Evolutionary conservation across 1,140 invertebrate genomes (phyloP).

Genomic region (Bombus waltoni): DNA sequence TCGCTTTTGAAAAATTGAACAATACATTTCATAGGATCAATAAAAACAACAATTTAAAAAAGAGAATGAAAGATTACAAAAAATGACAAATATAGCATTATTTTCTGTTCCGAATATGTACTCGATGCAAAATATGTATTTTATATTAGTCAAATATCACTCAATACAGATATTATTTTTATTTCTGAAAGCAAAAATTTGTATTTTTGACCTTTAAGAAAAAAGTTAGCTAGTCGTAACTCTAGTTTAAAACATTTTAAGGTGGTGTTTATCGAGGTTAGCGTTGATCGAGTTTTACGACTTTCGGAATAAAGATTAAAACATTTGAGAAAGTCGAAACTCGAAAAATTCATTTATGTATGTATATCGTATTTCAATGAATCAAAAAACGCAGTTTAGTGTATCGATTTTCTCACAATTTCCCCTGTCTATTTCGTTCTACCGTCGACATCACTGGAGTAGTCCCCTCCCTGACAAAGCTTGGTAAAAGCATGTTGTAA

Average conservation of each 20-base stretch:
- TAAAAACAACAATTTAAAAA: too few species aligned
- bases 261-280: not conserved
- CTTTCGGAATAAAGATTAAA: not conserved
- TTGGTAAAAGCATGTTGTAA: constrained; percentile 24
- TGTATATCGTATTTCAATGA: constrained; percentile 2
- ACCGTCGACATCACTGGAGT: not conserved
- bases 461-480: not conserved
- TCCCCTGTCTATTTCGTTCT: constrained; percentile 35
- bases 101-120: not conserved
- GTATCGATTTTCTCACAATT: constrained; percentile 45
- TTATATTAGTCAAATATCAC: not conserved
- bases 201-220: not conserved
- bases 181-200: not conserved
- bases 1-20: not conserved
- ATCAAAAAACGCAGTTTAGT: not conserved
- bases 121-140: not conserved
- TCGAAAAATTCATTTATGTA: not conserved
- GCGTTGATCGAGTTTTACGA: not conserved
- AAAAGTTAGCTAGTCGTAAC: not conserved
- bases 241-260: not conserved
- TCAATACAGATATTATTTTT: not conserved
- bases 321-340: not conserved
- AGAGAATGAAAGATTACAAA: not conserved
- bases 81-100: not conserved
- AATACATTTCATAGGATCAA: too few species aligned